Percentiles rank a stretch among this genome's conserved stretches.
These are phyloP conservation scores for Trinectes maculatus DNA, from an alignment of 2,113 vertebrate species.

Conservation along the genomic window DNA sequence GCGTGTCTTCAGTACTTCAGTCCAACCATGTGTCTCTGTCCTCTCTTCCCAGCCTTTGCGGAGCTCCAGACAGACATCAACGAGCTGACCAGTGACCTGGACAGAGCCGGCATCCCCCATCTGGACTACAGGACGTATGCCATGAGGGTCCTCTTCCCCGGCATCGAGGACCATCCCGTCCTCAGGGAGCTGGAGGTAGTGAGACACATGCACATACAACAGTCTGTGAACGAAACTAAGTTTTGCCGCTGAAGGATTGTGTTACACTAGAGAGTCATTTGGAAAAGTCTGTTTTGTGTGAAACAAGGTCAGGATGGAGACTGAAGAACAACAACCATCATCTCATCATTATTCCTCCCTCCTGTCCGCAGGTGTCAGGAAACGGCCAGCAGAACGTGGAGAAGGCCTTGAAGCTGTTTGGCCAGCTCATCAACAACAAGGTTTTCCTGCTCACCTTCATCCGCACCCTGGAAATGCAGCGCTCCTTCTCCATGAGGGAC, in stretches of 20 bases:
- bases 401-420: constrained; percentile 97
- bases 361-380: constrained; percentile 88
- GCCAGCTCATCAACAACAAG: constrained; percentile 98
- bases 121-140: constrained; percentile 97
- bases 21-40: not conserved
- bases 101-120: constrained; percentile 95
- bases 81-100: constrained; percentile 96
- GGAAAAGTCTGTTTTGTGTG: constrained; percentile 45
- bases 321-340: constrained; percentile 13
- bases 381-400: constrained; percentile 96
- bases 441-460: constrained; percentile 97
- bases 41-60: constrained; percentile 87
- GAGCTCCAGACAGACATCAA: constrained; percentile 99
- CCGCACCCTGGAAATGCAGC: constrained; percentile 94
- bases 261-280: constrained; percentile 31
- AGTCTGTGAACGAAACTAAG: too few species aligned
- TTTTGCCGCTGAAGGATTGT: constrained; percentile 20
- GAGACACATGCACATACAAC: too few species aligned
- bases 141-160: constrained; percentile 97
- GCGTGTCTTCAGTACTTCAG: constrained; percentile 32
- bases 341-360: not conserved
- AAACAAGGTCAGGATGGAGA: constrained; percentile 52
- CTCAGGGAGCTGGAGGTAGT: constrained; percentile 95
- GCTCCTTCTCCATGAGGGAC: constrained; percentile 98
- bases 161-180: constrained; percentile 97